Base-by-base conservation (phyloP, 2,888 invertebrate species). In the Meganola albula region DNA sequence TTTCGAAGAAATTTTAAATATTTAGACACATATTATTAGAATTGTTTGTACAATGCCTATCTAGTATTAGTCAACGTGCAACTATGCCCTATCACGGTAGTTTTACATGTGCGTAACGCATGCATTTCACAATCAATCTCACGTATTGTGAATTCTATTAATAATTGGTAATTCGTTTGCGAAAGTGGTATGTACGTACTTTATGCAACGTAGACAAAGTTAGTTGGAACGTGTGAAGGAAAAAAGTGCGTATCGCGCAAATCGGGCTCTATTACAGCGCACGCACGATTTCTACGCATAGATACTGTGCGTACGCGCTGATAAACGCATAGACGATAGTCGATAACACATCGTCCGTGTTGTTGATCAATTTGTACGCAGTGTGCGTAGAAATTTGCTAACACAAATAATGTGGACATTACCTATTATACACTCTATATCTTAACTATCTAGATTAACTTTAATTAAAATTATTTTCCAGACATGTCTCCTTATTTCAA, bases 51-150 rank as follows among this genome's bases (percentile, higher is more conserved):
- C 31, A 35, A 33, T 52, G 48, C 48, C 42, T 50, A 52, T 52
- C 44, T 43, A 42, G 31, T 43, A 44, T 58, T 58, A 48, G 48
- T 53, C 53, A 58, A 68, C 60, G 58, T 59, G 59, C 57, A 62
- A 55, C 53, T 57, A 63, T 63, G 56, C 48, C 34, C 44, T 65
- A 67, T 70, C 65, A 63, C 61, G 63, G 58, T 35, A 58, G 58
- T 69, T 64, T 61, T 47, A 69, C 60, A 74, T 67, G 69, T 77
- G 80, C 79, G 78, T 80, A 63, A 79, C 78, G 80, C 82, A 73
- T 60, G 37, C 48, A 57, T 82, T 80, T 76, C 75, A 45, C 58
- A 79, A 79, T 53, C 55, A 68, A 68, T 58, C 70, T 74, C 80
- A 83, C 80, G 82, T 84, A 71, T 74, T 66, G 59, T 65, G 58